These are phyloP conservation scores for Haemorhous mexicanus DNA, from an alignment of 2,113 vertebrate species.

Conservation along the genomic window DNA sequence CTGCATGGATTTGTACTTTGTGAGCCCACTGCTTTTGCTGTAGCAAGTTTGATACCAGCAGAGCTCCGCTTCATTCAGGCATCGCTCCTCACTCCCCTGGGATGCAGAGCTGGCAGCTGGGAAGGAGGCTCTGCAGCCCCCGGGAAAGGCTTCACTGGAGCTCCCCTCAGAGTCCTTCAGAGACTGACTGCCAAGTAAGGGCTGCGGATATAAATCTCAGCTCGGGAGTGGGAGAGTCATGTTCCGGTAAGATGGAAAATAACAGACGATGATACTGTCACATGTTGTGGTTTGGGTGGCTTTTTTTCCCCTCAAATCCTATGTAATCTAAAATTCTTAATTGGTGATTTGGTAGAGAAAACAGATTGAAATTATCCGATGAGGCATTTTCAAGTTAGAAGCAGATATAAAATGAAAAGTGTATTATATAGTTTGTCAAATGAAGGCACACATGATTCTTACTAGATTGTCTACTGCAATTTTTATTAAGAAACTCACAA, in stretches of 20 bases:
- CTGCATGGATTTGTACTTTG: no score
- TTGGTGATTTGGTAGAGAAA: not conserved
- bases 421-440: not conserved
- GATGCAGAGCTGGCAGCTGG: not conserved
- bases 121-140: not conserved
- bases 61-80: not conserved
- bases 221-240: not conserved
- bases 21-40: not conserved
- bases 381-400: not conserved
- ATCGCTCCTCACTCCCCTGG: rapidly evolving
- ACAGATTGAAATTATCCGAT: not conserved
- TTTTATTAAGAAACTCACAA: not conserved
- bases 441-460: not conserved
- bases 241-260: not conserved
- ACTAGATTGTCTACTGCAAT: not conserved
- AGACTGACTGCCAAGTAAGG: not conserved
- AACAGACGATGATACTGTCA: not conserved
- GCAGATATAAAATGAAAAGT: not conserved
- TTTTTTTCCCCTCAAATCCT: not conserved
- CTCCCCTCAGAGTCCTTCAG: not conserved
- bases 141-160: not conserved
- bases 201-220: not conserved
- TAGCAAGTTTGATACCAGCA: not conserved
- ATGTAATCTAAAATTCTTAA: not conserved
- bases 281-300: no score